Conservation (phyloP, 2,797 vertebrate genomes). For the Prionace glauca region DNA sequence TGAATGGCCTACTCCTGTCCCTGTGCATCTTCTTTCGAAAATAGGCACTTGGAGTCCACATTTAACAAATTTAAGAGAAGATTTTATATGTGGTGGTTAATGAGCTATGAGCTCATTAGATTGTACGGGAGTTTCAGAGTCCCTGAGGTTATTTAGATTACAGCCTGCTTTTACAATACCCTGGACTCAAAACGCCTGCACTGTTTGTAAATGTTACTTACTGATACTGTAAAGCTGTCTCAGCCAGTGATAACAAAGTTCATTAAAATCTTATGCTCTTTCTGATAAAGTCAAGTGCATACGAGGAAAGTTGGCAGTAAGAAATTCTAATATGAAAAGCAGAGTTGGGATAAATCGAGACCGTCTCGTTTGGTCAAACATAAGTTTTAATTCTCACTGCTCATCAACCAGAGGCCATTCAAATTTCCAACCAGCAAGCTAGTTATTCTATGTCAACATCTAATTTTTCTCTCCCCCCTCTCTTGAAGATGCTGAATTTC, state of each 20-base stretch:
- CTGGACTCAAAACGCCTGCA: conserved; percentile 3
- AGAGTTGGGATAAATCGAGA: conserved; percentile 9
- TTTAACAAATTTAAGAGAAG: not conserved
- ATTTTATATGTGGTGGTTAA: conserved; percentile 21
- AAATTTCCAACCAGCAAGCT: not conserved
- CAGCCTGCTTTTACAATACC: conserved; percentile 14
- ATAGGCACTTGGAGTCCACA: conserved; percentile 12
- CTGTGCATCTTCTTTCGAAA: not conserved
- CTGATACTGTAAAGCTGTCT: conserved; percentile 21
- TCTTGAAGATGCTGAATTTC: not conserved
- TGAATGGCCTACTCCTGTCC: not conserved
- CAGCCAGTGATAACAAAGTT: conserved; percentile 22
- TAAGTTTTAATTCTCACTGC: conserved; percentile 1
- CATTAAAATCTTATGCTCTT: conserved; percentile 7
- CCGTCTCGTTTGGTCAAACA: conserved; percentile 15
- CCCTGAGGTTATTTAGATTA: conserved; percentile 37
- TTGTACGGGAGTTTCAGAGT: conserved; percentile 27
- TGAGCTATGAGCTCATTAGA: conserved; percentile 30
- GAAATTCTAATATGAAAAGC: conserved; percentile 19
- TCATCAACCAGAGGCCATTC: conserved; percentile 6
- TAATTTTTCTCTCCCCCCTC: not conserved
- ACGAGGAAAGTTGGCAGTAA: conserved; percentile 1
- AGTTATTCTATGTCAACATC: not conserved
- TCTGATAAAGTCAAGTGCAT: not conserved
- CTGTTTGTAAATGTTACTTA: conserved; percentile 34